Evolutionary conservation across 2,888 invertebrate genomes (phyloP), one percentile per base, ranked within the genome.

Genomic region (Tortrix viridana): DNA sequence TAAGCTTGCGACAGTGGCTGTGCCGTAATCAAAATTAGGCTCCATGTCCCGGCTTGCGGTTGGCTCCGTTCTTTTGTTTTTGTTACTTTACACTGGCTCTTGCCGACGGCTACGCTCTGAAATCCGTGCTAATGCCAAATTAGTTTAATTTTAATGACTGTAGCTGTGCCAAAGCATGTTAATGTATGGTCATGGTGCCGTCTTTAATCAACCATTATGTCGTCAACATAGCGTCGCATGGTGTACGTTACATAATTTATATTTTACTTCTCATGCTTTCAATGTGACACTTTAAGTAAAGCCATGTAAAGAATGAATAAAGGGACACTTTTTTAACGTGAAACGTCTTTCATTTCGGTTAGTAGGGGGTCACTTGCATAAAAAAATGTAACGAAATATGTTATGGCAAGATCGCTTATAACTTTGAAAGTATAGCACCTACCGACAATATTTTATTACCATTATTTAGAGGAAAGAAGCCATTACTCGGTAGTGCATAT

Each of bases 1-100:
- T 76, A 79, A 79, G 74, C 65, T 73, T 72, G 74, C 65, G 71
- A 73, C 67, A 66, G 67, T 79, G 73, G 68, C 41, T n/a, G 16
- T 41, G 41, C n/a, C 69, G 76, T 74, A 81, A 82, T 80, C 68
- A 64, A 76, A 76, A 54, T 62, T 59, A 63, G 46, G 41, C 52
- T 50, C 49, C 37, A 38, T 52, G 52, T 60, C 50, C 32, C 69
- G 65, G 57, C 59, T 65, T 66, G 67, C 60, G 67, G 63, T 65
- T 44, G 52, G 41, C 52, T 52, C n/a, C 18, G 20, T 20, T 60
- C 22, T 44, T 61, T 56, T 60, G 60, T 65, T 60, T 65, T 48
- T 60, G 44, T 56, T 60, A 32, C 23, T 52, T 23, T 50, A 18
- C 22, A 41, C 19, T 37, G 16, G 41, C 57, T 26, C 41, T 52